A percentile compares a stretch with the other conserved stretches of the same genome.
Evolutionary conservation across 2,888 invertebrate species (phyloP).

Genomic region (Fragum fragum): DNA sequence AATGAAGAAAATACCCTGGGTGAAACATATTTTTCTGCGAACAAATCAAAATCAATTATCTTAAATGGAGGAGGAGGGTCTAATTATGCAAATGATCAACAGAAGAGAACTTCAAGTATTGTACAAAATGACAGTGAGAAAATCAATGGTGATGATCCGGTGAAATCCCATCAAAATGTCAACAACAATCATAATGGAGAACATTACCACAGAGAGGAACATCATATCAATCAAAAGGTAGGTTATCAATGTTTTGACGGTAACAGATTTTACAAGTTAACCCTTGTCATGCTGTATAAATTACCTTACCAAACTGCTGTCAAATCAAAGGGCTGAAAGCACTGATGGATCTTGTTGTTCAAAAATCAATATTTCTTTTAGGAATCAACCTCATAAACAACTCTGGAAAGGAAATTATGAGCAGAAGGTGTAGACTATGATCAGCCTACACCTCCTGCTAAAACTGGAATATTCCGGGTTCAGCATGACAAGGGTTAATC

Average conservation of each 20-base stretch:
- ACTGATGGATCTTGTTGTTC: no score
- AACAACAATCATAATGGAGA: slow-evolving; percentile 61
- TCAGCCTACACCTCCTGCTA: no score
- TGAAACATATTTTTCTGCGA: background rate
- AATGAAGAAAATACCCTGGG: background rate
- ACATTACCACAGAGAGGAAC: slow-evolving; percentile 77
- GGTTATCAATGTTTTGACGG: background rate
- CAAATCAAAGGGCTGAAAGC: no score
- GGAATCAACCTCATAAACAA: no score
- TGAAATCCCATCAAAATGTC: background rate
- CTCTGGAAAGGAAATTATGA: no score
- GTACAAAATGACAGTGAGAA: background rate
- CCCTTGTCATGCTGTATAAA: no score
- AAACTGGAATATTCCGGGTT: no score
- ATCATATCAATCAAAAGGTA: slow-evolving; percentile 78
- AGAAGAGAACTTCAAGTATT: background rate
- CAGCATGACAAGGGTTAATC: no score
- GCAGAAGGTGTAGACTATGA: no score
- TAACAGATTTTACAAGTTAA: no score
- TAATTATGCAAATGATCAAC: background rate
- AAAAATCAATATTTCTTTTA: no score
- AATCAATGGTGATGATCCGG: background rate
- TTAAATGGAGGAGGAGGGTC: background rate
- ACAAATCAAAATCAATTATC: background rate
- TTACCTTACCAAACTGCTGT: no score